A percentile compares a stretch with the other conserved stretches of the same genome.
Evolutionary conservation across 2,113 vertebrate genomes (phyloP).

Genomic region (Lasiurus cinereus): DNA sequence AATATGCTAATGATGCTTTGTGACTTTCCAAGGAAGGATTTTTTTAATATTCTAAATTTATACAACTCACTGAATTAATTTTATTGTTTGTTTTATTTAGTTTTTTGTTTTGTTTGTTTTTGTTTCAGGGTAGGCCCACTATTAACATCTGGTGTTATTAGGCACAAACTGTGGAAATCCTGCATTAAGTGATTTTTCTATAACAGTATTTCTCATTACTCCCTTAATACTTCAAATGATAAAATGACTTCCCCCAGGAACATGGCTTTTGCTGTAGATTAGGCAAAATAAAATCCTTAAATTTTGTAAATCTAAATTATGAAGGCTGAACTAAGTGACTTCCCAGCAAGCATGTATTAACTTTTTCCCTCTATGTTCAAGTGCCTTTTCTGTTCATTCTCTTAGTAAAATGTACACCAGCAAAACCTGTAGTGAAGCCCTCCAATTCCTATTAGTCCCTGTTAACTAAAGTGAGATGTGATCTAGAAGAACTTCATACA

Average conservation of each 20-base stretch:
- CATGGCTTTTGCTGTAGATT: conserved; percentile 42
- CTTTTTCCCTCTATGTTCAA: conserved; percentile 67
- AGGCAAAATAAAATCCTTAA: conserved; percentile 53
- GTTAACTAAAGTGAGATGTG: conserved; percentile 73
- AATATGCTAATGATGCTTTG: conserved; percentile 11
- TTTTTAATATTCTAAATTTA: background rate
- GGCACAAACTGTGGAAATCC: conserved; percentile 17
- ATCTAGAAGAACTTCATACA: conserved; percentile 66
- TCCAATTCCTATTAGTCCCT: conserved; percentile 66
- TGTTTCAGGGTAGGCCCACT: background rate
- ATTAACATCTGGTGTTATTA: background rate
- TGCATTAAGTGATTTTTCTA: conserved; percentile 25
- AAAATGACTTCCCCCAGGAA: background rate
- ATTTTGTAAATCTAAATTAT: conserved; percentile 60
- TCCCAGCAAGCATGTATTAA: conserved; percentile 50
- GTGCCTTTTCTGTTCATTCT: conserved; percentile 60
- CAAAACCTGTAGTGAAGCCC: conserved; percentile 59
- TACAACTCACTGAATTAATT: background rate
- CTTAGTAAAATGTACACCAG: conserved; percentile 70
- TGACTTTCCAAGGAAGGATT: conserved; percentile 5
- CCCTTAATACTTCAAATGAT: conserved; percentile 22
- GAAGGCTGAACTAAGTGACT: conserved; percentile 41
- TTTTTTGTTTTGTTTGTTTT: background rate
- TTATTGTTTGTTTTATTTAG: conserved; percentile 41
- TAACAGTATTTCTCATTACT: conserved; percentile 38